These are phyloP conservation scores for Neoascia interrupta DNA, from an alignment of 2,888 invertebrate genomes.

Conservation along the genomic window DNA sequence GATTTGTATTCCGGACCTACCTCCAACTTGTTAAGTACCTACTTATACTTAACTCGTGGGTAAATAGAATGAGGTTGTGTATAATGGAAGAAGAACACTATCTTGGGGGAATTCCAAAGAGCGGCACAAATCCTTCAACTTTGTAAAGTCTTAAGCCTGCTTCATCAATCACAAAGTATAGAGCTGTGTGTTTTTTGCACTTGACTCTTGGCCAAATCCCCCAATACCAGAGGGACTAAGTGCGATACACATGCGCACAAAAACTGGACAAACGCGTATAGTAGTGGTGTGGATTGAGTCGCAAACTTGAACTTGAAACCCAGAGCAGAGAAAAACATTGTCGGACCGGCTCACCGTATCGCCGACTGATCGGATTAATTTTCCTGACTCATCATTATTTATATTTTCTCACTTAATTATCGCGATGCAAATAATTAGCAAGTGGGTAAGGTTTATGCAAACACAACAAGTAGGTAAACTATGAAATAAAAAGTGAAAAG, in stretches of 20 bases:
- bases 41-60: constrained; percentile 4
- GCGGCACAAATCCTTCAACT: not conserved
- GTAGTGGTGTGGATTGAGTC: not conserved
- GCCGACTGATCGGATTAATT: not conserved
- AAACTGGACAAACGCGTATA: constrained; percentile 35
- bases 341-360: no score
- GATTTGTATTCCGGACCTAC: constrained; percentile 18
- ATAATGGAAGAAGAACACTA: not conserved
- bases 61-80: constrained; percentile 22
- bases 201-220: no score
- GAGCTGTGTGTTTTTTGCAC: not conserved
- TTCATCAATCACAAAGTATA: not conserved
- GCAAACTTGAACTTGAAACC: constrained; percentile 42
- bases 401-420: constrained; percentile 19
- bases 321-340: no score
- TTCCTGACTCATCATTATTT: constrained; percentile 10
- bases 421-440: constrained; percentile 31
- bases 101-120: not conserved
- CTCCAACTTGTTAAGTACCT: constrained; percentile 10
- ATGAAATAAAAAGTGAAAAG: constrained; percentile 19
- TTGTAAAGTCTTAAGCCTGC: not conserved
- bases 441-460: constrained; percentile 3
- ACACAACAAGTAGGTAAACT: no score
- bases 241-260: no score
- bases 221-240: no score